Evolutionary conservation across 2,113 vertebrate species (phyloP), one percentile per base, ranked within the genome.

Genomic region (Hypomesus transpacificus): DNA sequence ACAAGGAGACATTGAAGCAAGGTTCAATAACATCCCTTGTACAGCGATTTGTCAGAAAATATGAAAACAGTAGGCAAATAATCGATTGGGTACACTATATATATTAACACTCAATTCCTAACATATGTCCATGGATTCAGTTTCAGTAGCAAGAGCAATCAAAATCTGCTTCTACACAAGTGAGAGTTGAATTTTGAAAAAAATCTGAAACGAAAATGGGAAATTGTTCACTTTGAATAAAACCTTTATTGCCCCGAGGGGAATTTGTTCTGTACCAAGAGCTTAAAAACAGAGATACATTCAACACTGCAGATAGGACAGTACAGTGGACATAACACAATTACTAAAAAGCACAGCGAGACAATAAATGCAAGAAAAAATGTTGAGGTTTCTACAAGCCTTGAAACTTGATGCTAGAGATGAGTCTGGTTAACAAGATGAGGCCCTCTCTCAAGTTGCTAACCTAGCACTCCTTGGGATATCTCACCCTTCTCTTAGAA

Each of bases 371-470:
- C n/a, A n/a, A n/a, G n/a, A n/a, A n/a, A n/a, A n/a, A n/a, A n/a
- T n/a, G n/a, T 72, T 74, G 13, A 76, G 58, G 66, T 64, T 54
- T 51, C 22, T 18, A n/a, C 34, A 28, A 28, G 87, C 84, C 90
- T 84, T 90, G 88, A 86, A 82, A 84, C 86, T 85, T 81, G 79
- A 28, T 85, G 77, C 80, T 89, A 85, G 91, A 91, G 89, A 5
- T n/a, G 53, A 56, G 17, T 56, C 16, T 56, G 17, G 17, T 2
- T 91, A 91, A 91, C 85, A 86, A 88, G 82, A 77, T 80, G 88
- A 83, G 87, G 91, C 91, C 9, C 31, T 91, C 88, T 87, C 86
- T 85, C 14, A 53, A 14, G 52, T 53, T 16, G 31, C 4, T 34
- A 34, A 34, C 31, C 4, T 34, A 34, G 4, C 31, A 34, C 4